A percentile compares a stretch with the other conserved stretches of the same genome.
Conservation (phyloP, 2,113 vertebrate species). For the Stictonetta naevosa region DNA sequence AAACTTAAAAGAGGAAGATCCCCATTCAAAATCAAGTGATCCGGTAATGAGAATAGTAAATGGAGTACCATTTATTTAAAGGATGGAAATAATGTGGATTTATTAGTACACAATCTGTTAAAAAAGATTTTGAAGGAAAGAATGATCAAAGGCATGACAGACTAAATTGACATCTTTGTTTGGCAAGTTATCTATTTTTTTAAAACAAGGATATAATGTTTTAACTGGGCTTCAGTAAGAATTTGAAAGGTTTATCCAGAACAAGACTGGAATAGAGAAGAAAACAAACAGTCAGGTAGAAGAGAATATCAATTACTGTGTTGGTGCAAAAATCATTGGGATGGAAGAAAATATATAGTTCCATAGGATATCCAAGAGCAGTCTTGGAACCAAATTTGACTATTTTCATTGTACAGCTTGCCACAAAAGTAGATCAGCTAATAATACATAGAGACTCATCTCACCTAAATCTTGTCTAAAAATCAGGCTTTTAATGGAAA, state of each 20-base stretch:
- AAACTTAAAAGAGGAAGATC: neutral
- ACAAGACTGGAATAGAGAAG: neutral
- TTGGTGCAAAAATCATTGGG: neutral
- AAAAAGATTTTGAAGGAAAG: neutral
- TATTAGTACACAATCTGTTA: neutral
- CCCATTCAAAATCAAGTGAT: neutral
- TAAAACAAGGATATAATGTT: neutral
- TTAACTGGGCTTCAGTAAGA: neutral
- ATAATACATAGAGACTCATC: neutral
- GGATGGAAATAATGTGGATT: neutral
- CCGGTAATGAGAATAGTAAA: neutral
- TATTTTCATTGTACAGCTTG: neutral
- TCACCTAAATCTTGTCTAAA: slow-evolving; percentile 9
- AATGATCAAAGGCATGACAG: neutral
- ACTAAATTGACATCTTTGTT: neutral
- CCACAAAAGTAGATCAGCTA: neutral
- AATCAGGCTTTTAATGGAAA: neutral
- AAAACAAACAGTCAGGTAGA: neutral
- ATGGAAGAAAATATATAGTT: neutral
- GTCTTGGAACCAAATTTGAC: neutral
- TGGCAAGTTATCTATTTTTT: neutral
- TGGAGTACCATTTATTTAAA: neutral
- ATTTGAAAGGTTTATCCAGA: neutral
- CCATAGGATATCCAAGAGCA: neutral
- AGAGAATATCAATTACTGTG: neutral